These are phyloP conservation scores for Saccopteryx leptura DNA, from an alignment of 2,113 vertebrate species.

Conservation along the genomic window DNA sequence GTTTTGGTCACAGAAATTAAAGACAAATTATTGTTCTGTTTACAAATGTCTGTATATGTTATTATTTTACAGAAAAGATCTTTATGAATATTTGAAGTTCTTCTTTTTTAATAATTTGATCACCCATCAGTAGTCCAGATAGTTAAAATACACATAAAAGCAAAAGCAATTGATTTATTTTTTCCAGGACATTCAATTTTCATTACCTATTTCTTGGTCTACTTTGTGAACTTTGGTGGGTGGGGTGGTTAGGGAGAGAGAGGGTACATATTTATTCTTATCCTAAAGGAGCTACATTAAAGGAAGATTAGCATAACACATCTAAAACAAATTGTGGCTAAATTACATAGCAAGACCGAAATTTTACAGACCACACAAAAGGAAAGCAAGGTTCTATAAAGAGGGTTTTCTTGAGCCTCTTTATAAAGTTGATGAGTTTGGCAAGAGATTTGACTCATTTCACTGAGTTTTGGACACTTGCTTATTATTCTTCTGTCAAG, in stretches of 20 bases:
- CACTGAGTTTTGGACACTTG: not conserved
- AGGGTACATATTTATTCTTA: not conserved
- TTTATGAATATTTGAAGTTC: constrained; percentile 17
- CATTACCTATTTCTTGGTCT: not conserved
- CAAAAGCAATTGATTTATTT: constrained; percentile 19
- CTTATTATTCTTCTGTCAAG: not conserved
- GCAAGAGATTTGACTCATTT: constrained; percentile 1
- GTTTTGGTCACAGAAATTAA: not conserved
- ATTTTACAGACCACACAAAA: not conserved
- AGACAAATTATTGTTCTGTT: not conserved
- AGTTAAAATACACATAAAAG: not conserved
- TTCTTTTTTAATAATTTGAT: constrained; percentile 43
- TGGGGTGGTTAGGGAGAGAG: not conserved
- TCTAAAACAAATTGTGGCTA: not conserved
- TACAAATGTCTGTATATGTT: not conserved
- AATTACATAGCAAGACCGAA: not conserved
- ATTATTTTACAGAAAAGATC: not conserved
- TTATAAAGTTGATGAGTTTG: constrained; percentile 37
- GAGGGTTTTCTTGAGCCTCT: not conserved
- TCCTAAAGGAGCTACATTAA: not conserved
- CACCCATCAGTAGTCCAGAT: not conserved
- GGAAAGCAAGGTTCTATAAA: not conserved
- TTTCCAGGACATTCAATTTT: not conserved
- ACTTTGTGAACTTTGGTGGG: not conserved
- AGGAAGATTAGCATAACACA: not conserved